Conservation (phyloP, 2,113 vertebrate genomes). For the Barbus barbus region DNA sequence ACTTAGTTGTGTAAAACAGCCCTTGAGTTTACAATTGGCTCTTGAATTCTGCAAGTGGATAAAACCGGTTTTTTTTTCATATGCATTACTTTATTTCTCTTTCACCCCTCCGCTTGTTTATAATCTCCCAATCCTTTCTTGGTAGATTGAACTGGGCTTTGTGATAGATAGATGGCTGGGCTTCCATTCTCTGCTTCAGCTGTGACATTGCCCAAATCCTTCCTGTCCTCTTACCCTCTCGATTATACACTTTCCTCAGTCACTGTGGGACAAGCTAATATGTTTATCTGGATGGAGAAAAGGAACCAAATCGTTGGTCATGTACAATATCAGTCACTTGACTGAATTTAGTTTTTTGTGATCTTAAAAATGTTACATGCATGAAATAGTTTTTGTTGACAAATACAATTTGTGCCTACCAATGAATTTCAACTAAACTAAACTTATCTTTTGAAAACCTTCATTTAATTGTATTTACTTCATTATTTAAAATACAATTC, state of each 20-base stretch:
- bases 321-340: background rate
- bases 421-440: background rate
- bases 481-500: no score
- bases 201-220: constrained; percentile 27
- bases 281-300: constrained; percentile 12
- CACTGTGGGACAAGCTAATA: background rate
- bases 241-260: background rate
- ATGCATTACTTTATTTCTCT: background rate
- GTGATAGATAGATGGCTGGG: constrained; percentile 25
- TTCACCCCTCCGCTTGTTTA: background rate
- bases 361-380: background rate
- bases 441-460: no score
- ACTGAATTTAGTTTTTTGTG: background rate
- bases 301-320: background rate
- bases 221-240: background rate
- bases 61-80: no score
- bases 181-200: constrained; percentile 48
- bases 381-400: background rate
- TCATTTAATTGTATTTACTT: no score
- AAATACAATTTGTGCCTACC: background rate
- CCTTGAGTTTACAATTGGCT: background rate
- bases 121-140: background rate
- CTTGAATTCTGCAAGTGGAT: background rate
- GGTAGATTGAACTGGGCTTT: background rate
- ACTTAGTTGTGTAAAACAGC: background rate